These are phyloP conservation scores for Peromyscus polionotus DNA, from an alignment of 2,113 vertebrate species.

Conservation along the genomic window DNA sequence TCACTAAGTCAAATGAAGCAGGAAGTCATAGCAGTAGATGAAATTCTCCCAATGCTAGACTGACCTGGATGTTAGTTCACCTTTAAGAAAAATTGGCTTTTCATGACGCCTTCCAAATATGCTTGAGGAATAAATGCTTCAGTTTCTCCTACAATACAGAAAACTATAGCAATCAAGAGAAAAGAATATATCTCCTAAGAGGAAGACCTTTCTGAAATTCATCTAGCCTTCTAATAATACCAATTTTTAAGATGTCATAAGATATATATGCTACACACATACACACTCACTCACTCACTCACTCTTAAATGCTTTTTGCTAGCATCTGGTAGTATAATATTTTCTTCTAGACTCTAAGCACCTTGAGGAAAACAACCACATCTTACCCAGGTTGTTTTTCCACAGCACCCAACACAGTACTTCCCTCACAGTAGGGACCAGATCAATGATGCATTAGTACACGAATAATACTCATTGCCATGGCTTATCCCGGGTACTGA, in stretches of 20 bases:
- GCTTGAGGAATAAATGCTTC: slow-evolving; percentile 23
- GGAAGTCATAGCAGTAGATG: not conserved
- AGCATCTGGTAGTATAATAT: not conserved
- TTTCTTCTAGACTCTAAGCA: slow-evolving; percentile 6
- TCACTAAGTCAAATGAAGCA: slow-evolving; percentile 15
- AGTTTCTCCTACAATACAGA: slow-evolving; percentile 3
- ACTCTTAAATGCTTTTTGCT: not conserved
- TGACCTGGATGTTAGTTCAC: not conserved
- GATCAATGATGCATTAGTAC: not conserved
- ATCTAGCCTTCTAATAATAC: not conserved
- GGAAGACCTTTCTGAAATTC: slow-evolving; percentile 25
- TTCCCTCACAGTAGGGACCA: not conserved
- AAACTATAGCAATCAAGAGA: slow-evolving; percentile 14
- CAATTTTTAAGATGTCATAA: slow-evolving; percentile 15
- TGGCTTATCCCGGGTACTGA: not conserved
- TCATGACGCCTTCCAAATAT: slow-evolving; percentile 5
- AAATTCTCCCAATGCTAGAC: not conserved
- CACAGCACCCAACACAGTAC: not conserved
- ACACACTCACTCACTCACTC: not conserved
- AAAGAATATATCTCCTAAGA: not conserved
- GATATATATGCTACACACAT: not conserved
- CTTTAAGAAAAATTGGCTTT: slow-evolving; percentile 47
- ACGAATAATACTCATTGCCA: not conserved
- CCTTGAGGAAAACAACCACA: not conserved
- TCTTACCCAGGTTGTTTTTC: not conserved